Conservation (phyloP, 2,888 invertebrate genomes). For the Hypomecis punctinalis region DNA sequence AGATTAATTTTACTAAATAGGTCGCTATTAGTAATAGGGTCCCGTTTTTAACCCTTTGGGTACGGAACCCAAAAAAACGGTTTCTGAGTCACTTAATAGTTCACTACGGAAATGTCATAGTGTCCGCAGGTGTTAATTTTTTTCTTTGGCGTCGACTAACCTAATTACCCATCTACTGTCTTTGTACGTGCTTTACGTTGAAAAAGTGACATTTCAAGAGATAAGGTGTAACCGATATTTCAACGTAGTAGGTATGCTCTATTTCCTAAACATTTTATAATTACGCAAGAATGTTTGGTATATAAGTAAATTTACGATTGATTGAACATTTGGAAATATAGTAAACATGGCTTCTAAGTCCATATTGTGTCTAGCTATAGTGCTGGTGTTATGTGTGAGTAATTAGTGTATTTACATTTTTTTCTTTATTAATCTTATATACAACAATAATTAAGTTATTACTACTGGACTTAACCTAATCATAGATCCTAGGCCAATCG, state of each 20-base stretch:
- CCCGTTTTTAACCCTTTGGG: no score
- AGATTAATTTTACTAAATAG: no score
- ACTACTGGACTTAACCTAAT: no score
- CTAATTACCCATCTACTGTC: not conserved
- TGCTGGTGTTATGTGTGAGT: constrained; percentile 40
- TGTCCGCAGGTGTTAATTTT: no score
- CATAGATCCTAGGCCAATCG: not conserved
- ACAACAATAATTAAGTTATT: no score
- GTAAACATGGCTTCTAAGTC: constrained; percentile 38
- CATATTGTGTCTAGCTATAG: constrained; percentile 35
- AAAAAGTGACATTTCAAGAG: not conserved
- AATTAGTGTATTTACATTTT: not conserved
- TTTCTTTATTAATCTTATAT: no score
- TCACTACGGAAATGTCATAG: no score
- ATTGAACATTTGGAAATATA: constrained; percentile 6
- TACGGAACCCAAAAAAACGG: no score
- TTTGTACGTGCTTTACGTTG: constrained; percentile 26
- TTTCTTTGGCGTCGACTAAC: constrained; percentile 4
- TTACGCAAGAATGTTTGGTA: constrained; percentile 33
- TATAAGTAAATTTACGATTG: constrained; percentile 32
- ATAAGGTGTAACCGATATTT: constrained; percentile 26
- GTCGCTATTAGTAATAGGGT: no score
- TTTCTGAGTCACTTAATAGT: no score
- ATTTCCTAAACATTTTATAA: constrained; percentile 23
- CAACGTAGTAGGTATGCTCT: constrained; percentile 19